These are phyloP conservation scores for Spilarctia lutea DNA, from an alignment of 2,888 invertebrate genomes.

Conservation along the genomic window DNA sequence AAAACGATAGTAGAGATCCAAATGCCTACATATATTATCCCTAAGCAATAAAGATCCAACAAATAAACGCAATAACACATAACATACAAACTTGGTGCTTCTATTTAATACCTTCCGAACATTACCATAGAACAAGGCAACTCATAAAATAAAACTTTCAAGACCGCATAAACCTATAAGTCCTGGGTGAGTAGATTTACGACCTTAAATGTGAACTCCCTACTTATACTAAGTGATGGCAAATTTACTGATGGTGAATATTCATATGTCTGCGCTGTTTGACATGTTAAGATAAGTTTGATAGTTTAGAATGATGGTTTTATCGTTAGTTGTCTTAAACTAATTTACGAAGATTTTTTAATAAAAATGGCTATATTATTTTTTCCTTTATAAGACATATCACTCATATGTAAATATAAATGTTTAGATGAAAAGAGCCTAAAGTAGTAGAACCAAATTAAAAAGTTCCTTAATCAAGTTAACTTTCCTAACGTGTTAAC, in stretches of 20 bases:
- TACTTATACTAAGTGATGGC: slow-evolving; percentile 38
- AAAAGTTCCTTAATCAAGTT: too few relatives aligned
- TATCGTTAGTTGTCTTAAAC: background rate
- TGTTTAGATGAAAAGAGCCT: background rate
- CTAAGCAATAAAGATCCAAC: background rate
- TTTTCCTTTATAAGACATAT: background rate
- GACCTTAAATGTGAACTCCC: slow-evolving; percentile 25
- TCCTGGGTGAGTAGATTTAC: slow-evolving; percentile 33
- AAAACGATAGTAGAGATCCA: background rate
- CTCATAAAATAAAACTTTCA: slow-evolving; percentile 31
- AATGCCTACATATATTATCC: background rate
- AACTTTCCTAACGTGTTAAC: too few relatives aligned
- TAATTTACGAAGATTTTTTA: background rate
- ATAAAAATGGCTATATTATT: background rate
- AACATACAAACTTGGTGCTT: slow-evolving; percentile 11
- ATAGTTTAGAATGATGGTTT: background rate
- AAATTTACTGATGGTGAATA: slow-evolving; percentile 36
- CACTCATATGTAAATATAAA: too few relatives aligned
- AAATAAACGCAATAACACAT: slow-evolving; percentile 1
- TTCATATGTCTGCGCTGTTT: slow-evolving; percentile 24
- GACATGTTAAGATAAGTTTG: background rate
- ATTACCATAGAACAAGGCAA: slow-evolving; percentile 24
- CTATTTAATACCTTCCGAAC: slow-evolving; percentile 14
- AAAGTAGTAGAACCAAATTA: background rate
- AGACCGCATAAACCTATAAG: slow-evolving; percentile 31